phyloP scores from a whole-genome alignment of 2,113 vertebrate species.

The Tragelaphus strepsiceros region DNA sequence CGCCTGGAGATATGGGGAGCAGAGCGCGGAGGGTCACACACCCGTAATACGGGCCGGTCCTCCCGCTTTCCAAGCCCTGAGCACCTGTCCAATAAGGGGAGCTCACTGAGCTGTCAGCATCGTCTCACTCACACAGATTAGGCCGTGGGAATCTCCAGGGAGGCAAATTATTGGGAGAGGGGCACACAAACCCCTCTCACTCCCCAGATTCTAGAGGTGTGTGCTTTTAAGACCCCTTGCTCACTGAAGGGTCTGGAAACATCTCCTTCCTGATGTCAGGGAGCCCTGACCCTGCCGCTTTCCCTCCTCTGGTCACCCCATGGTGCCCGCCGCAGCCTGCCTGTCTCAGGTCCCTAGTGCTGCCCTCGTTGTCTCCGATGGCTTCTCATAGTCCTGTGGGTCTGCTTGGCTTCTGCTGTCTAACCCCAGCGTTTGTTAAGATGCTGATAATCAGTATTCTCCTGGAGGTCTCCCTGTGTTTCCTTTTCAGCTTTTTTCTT shows the following conservation, averaged over 20 bases:
- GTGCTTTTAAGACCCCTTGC: background rate
- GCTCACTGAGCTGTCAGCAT: background rate
- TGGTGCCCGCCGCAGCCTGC: background rate
- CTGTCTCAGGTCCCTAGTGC: background rate
- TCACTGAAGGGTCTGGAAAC: background rate
- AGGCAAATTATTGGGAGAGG: background rate
- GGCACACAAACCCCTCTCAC: background rate
- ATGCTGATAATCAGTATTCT: background rate
- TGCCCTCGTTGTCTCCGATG: rapidly evolving
- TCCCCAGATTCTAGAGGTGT: background rate
- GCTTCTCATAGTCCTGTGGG: background rate
- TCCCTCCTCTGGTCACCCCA: background rate
- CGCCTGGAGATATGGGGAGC: background rate
- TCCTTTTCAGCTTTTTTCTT: background rate
- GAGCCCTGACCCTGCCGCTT: background rate
- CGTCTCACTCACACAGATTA: constrained; percentile 14
- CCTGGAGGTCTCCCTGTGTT: background rate
- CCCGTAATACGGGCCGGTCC: background rate
- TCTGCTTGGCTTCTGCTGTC: background rate
- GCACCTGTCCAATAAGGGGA: constrained; percentile 27
- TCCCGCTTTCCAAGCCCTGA: background rate
- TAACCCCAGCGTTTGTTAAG: background rate
- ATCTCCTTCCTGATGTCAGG: background rate
- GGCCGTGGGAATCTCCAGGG: background rate
- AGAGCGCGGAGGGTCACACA: background rate